Evolutionary conservation across 2,797 vertebrate species (phyloP).

Genomic region (Rhinophrynus dorsalis): DNA sequence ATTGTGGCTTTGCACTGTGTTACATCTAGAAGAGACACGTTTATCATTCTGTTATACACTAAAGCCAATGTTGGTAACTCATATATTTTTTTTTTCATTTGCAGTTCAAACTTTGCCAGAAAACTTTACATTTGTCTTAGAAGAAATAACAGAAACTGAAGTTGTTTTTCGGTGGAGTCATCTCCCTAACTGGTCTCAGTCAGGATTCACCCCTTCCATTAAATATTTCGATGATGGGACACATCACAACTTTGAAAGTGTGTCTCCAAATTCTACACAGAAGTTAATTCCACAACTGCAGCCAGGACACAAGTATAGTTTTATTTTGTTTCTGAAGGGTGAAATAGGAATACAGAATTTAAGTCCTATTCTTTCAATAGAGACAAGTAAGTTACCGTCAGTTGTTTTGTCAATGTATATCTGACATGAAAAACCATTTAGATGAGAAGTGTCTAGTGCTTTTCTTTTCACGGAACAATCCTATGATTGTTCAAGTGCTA

Average conservation of each 20-base stretch:
- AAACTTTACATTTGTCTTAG: constrained; percentile 66
- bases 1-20: too few relatives aligned
- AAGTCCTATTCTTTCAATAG: constrained; percentile 64
- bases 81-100: constrained; percentile 50
- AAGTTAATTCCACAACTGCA: constrained; percentile 69
- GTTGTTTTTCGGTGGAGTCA: constrained; percentile 71
- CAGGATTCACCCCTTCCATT: constrained; percentile 64
- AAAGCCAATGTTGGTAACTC: too few relatives aligned
- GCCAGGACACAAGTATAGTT: constrained; percentile 76
- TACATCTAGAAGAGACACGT: too few relatives aligned
- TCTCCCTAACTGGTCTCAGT: constrained; percentile 57
- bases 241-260: constrained; percentile 50
- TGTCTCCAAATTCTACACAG: constrained; percentile 57
- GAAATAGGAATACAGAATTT: constrained; percentile 67
- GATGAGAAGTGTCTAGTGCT: too few relatives aligned
- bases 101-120: constrained; percentile 65
- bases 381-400: constrained; percentile 71
- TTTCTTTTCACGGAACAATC: too few relatives aligned
- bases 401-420: neutral
- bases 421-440: neutral
- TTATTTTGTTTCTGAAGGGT: constrained; percentile 72
- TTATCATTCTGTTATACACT: too few relatives aligned
- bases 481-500: too few relatives aligned
- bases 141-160: constrained; percentile 71
- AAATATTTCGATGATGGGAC: constrained; percentile 68